These are phyloP conservation scores for Rallus limicola DNA, from an alignment of 2,113 vertebrate species.

Conservation along the genomic window DNA sequence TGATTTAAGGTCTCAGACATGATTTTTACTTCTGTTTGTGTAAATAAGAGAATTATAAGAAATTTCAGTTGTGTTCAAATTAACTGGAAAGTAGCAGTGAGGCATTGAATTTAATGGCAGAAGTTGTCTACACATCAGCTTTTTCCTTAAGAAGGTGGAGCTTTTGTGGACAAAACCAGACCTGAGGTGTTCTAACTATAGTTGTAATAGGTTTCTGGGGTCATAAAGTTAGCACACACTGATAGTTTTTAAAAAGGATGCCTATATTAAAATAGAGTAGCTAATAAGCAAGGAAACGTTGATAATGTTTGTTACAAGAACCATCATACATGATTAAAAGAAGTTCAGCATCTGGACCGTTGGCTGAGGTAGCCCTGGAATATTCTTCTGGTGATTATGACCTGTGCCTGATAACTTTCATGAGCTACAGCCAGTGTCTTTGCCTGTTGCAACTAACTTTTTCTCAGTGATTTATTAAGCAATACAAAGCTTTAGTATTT, in stretches of 20 bases:
- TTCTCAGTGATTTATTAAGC: background rate
- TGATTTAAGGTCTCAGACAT: background rate
- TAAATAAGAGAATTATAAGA: background rate
- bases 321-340: background rate
- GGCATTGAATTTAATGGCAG: background rate
- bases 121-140: background rate
- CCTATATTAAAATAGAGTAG: background rate
- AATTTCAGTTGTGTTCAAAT: background rate
- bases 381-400: background rate
- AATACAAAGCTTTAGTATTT: background rate
- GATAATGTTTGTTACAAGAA: background rate
- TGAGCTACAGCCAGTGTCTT: background rate
- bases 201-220: background rate
- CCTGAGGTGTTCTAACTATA: background rate
- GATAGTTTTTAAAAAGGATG: background rate
- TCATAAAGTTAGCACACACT: background rate
- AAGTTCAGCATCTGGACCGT: background rate
- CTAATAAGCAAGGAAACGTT: background rate
- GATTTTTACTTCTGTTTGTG: background rate
- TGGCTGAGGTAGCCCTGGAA: background rate
- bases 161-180: background rate
- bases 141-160: background rate
- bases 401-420: background rate
- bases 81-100: background rate
- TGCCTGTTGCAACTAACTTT: background rate